Evolutionary conservation across 2,797 vertebrate genomes (phyloP).

Genomic region (Galago senegalensis): DNA sequence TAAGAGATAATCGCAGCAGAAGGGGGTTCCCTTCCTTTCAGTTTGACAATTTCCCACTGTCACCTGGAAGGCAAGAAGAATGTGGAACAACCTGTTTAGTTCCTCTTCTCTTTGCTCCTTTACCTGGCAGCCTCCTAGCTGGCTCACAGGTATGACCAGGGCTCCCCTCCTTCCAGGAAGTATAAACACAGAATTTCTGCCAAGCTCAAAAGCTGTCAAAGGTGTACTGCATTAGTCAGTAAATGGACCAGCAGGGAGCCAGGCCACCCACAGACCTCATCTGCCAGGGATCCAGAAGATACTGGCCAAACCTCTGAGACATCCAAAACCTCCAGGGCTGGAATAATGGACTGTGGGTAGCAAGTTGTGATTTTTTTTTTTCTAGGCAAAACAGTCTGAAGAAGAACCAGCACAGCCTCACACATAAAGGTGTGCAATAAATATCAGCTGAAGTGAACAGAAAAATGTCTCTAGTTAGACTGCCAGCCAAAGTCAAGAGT

Average conservation of each 20-base stretch:
- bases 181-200: background rate
- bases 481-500: background rate
- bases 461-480: background rate
- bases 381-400: background rate
- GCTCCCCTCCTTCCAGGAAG: constrained; percentile 73
- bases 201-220: background rate
- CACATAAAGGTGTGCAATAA: background rate
- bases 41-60: constrained; percentile 83
- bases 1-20: constrained; percentile 21
- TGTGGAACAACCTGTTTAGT: constrained; percentile 81
- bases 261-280: background rate
- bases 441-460: background rate
- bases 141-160: constrained; percentile 80
- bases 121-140: constrained; percentile 76
- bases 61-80: constrained; percentile 81
- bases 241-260: background rate
- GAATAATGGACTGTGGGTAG: background rate
- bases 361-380: background rate
- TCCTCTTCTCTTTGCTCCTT: constrained; percentile 80
- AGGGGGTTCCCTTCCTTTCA: constrained; percentile 78
- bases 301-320: background rate
- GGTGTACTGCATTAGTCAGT: background rate
- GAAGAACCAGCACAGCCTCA: background rate
- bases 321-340: background rate
- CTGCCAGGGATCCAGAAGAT: background rate